phyloP scores from a whole-genome alignment of 1,140 invertebrate genomes.

The Cyrtorhinus lividipennis region DNA sequence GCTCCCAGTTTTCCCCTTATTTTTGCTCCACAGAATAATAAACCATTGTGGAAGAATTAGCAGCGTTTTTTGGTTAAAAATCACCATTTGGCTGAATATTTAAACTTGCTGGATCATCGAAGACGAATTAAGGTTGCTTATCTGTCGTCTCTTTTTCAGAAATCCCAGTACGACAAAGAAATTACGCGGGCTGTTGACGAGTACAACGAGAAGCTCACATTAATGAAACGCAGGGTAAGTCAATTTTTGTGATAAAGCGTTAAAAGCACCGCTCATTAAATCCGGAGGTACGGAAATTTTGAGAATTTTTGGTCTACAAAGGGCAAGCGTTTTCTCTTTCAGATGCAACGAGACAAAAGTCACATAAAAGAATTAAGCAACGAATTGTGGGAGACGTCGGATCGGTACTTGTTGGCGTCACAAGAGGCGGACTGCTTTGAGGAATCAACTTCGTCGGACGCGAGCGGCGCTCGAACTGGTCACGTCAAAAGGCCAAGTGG shows the following conservation, averaged over 20 bases:
- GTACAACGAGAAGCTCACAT: constrained; percentile 5
- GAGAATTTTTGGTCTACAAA: too few relatives aligned
- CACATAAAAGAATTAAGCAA: constrained; percentile 17
- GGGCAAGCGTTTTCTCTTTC: too few relatives aligned
- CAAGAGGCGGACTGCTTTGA: constrained; percentile 14
- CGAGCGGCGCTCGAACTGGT: background rate
- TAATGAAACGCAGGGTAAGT: constrained; percentile 11
- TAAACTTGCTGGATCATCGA: too few relatives aligned
- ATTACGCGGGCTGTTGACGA: background rate
- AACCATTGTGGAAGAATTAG: too few relatives aligned
- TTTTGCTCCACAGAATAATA: too few relatives aligned
- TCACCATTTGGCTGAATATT: too few relatives aligned
- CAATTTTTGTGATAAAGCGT: too few relatives aligned
- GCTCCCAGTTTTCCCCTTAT: too few relatives aligned
- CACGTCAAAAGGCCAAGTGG: background rate
- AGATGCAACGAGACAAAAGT: constrained; percentile 12
- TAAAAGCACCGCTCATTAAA: too few relatives aligned
- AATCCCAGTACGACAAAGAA: constrained; percentile 7
- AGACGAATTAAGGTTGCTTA: too few relatives aligned
- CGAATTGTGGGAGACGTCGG: constrained; percentile 17
- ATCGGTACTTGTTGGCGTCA: constrained; percentile 12
- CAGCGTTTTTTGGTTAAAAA: too few relatives aligned
- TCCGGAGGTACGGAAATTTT: too few relatives aligned
- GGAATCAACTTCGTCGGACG: constrained; percentile 12
- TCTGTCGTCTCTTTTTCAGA: constrained; percentile 5